A percentile compares a stretch with the other conserved stretches of the same genome.
Evolutionary conservation across 2,888 invertebrate species (phyloP).

Genomic region (Halictus ligatus): DNA sequence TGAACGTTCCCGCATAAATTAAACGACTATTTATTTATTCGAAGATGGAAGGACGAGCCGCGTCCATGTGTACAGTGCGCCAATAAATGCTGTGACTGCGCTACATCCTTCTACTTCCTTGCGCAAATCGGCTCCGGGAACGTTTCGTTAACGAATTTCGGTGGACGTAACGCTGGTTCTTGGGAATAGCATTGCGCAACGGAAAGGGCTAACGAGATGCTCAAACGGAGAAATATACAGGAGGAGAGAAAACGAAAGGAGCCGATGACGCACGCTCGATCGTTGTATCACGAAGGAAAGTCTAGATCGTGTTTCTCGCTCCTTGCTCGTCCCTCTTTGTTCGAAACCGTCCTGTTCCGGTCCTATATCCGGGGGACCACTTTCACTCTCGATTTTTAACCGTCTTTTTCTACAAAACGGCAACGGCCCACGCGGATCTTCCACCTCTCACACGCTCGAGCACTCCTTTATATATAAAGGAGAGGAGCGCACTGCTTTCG

Average conservation of each 20-base stretch:
- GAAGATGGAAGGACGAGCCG: conserved; percentile 17
- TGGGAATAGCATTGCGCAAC: background rate
- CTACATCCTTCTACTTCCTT: background rate
- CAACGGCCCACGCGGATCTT: conserved; percentile 70
- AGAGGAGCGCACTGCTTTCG: conserved; percentile 25
- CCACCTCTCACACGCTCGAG: conserved; percentile 36
- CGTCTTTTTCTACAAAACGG: conserved; percentile 41
- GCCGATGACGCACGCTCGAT: conserved; percentile 69
- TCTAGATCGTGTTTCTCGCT: conserved; percentile 49
- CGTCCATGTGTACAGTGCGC: conserved; percentile 51
- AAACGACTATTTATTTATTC: conserved; percentile 48
- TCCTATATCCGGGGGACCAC: conserved; percentile 81
- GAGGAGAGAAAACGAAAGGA: conserved; percentile 51
- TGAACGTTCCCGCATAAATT: conserved; percentile 29
- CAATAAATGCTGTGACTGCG: conserved; percentile 57
- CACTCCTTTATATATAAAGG: conserved; percentile 72
- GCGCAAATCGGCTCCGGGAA: background rate
- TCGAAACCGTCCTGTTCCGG: conserved; percentile 73
- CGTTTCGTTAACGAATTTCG: background rate
- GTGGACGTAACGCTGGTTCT: background rate
- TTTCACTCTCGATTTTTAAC: conserved; percentile 84
- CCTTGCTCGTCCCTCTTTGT: conserved; percentile 49
- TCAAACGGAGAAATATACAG: background rate
- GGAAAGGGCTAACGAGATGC: conserved; percentile 4
- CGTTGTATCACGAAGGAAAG: conserved; percentile 65